Percentiles rank a stretch among this genome's conserved stretches.
Conservation (phyloP, 1,140 invertebrate species). For the Cydia pomonella region DNA sequence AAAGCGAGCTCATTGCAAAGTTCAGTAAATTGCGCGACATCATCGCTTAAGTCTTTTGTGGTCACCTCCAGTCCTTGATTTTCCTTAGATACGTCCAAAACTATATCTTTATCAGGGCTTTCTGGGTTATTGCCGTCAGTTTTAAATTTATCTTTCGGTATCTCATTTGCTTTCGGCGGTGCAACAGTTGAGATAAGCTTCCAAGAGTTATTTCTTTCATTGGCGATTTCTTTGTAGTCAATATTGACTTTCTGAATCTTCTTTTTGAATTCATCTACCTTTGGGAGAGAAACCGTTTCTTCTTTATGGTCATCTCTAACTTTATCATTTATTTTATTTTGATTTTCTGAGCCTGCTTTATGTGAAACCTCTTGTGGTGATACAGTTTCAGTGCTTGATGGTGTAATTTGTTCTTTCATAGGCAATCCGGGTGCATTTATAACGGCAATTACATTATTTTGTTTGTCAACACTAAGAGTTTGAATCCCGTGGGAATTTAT, state of each 20-base stretch:
- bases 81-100: conserved; percentile 81
- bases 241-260: conserved; percentile 77
- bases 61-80: conserved; percentile 88
- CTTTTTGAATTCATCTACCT: conserved; percentile 73
- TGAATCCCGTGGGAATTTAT: neutral
- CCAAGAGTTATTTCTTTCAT: conserved; percentile 72
- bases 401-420: conserved; percentile 14
- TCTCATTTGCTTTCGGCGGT: conserved; percentile 62
- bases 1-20: conserved; percentile 93
- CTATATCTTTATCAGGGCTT: conserved; percentile 60
- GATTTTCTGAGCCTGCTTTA: conserved; percentile 22
- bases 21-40: conserved; percentile 86
- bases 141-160: conserved; percentile 63
- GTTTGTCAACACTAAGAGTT: conserved; percentile 23
- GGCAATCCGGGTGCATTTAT: neutral
- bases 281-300: conserved; percentile 51
- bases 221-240: conserved; percentile 66
- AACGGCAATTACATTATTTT: conserved; percentile 35
- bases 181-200: conserved; percentile 73
- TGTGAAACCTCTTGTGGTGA: conserved; percentile 25
- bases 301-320: conserved; percentile 31
- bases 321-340: conserved; percentile 29
- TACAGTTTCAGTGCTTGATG: conserved; percentile 34
- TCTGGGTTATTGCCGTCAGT: conserved; percentile 53
- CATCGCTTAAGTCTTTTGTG: conserved; percentile 84